A percentile compares a stretch with the other conserved stretches of the same genome.
Evolutionary conservation across 2,113 vertebrate genomes (phyloP).

Genomic region (Tonatia bakeri): DNA sequence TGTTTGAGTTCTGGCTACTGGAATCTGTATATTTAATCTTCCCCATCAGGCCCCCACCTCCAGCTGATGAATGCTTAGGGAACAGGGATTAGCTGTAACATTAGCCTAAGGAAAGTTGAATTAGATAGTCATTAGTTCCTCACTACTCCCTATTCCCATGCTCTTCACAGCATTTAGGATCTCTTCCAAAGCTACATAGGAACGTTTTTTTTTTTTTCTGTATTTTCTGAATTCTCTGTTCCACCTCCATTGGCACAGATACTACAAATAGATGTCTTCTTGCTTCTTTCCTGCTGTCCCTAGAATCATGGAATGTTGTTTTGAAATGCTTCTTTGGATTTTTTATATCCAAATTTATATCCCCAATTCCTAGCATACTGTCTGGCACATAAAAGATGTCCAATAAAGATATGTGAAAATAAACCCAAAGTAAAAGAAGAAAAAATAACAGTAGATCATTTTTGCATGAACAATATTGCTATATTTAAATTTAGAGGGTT

Average conservation of each 20-base stretch:
- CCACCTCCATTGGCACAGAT: slow-evolving; percentile 9
- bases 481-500: neutral
- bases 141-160: neutral
- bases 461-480: neutral
- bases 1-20: neutral
- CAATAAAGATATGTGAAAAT: slow-evolving; percentile 30
- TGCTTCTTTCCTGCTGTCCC: slow-evolving; percentile 26
- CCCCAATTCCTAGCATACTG: slow-evolving; percentile 35
- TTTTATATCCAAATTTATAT: slow-evolving; percentile 47
- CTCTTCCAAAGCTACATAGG: slow-evolving; percentile 53
- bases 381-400: neutral
- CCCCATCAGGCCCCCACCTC: neutral
- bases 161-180: slow-evolving; percentile 34
- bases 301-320: slow-evolving; percentile 54
- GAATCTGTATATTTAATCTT: slow-evolving; percentile 47
- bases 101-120: slow-evolving; percentile 38
- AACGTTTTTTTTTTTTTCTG: neutral
- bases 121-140: slow-evolving; percentile 13
- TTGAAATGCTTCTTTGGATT: slow-evolving; percentile 54
- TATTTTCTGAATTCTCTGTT: slow-evolving; percentile 29
- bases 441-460: neutral
- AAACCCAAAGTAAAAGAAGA: neutral
- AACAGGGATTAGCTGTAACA: neutral
- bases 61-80: neutral
- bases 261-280: slow-evolving; percentile 39